A percentile compares a stretch with the other conserved stretches of the same genome.
Evolutionary conservation across 2,797 vertebrate genomes (phyloP).

Genomic region (Coregonus suidteri): DNA sequence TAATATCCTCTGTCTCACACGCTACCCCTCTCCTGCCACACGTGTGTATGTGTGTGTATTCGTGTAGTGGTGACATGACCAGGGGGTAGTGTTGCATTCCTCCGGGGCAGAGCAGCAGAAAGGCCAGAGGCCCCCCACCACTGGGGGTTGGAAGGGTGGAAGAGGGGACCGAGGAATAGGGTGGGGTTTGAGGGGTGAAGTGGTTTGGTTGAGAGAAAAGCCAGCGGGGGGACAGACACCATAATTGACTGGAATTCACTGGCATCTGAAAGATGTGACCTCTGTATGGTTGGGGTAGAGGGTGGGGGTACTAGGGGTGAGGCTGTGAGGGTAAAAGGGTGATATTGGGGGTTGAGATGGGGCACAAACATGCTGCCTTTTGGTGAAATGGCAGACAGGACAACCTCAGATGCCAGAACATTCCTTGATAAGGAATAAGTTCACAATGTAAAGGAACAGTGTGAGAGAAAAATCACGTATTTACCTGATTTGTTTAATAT

Average conservation of each 20-base stretch:
- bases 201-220: slow-evolving; percentile 49
- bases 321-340: background rate
- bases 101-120: slow-evolving; percentile 64
- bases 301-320: too few species aligned
- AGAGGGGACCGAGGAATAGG: slow-evolving; percentile 1
- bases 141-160: slow-evolving; percentile 56
- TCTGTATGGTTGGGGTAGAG: background rate
- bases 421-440: background rate
- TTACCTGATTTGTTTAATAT: too few species aligned
- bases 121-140: slow-evolving; percentile 67
- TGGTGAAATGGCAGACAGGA: background rate
- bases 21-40: slow-evolving; percentile 24
- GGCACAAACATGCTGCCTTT: background rate
- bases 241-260: background rate
- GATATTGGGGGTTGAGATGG: background rate
- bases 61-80: background rate
- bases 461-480: too few species aligned
- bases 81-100: slow-evolving; percentile 63
- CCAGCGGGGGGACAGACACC: background rate
- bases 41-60: background rate
- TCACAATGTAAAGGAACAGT: background rate
- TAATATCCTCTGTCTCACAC: background rate
- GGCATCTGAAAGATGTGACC: background rate
- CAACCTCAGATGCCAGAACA: background rate
- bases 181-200: background rate